Conservation (phyloP, 2,797 vertebrate genomes). For the Eulemur mongoz region DNA sequence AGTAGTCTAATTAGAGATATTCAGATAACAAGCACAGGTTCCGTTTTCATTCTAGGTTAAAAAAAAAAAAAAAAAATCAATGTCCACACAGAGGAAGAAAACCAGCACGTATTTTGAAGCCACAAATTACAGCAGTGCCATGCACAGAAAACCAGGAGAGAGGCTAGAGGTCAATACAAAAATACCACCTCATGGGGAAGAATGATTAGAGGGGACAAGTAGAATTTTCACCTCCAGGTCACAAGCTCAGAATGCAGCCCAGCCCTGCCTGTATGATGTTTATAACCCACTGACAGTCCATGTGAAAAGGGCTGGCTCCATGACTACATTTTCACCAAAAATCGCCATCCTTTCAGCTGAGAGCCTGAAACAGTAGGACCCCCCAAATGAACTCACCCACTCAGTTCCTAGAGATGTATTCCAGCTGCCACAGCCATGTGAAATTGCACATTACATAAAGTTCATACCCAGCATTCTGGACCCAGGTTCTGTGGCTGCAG, state of each 20-base stretch:
- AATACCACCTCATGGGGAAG: constrained; percentile 12
- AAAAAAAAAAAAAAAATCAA: constrained; percentile 50
- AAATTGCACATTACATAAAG: neutral
- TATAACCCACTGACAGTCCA: neutral
- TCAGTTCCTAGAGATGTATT: neutral
- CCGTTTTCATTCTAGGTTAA: constrained; percentile 26
- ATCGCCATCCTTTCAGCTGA: neutral
- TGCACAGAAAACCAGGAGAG: constrained; percentile 20
- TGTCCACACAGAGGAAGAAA: constrained; percentile 46
- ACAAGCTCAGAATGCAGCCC: constrained; percentile 39
- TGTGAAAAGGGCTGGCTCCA: neutral
- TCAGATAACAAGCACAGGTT: constrained; percentile 41
- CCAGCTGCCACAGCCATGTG: constrained; percentile 2
- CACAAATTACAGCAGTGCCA: constrained; percentile 31
- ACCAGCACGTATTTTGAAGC: constrained; percentile 34
- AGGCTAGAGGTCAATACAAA: constrained; percentile 32
- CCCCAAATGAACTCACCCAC: constrained; percentile 50
- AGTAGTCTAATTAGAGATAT: constrained; percentile 48
- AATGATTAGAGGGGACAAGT: constrained; percentile 21
- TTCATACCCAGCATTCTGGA: constrained; percentile 33
- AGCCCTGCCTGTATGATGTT: neutral
- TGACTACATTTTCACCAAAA: constrained; percentile 17
- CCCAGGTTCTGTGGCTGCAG: neutral
- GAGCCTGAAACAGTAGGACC: constrained; percentile 30
- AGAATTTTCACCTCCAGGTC: constrained; percentile 17